Conservation (phyloP, 2,888 invertebrate species). For the Noctuana brunneofusca region DNA sequence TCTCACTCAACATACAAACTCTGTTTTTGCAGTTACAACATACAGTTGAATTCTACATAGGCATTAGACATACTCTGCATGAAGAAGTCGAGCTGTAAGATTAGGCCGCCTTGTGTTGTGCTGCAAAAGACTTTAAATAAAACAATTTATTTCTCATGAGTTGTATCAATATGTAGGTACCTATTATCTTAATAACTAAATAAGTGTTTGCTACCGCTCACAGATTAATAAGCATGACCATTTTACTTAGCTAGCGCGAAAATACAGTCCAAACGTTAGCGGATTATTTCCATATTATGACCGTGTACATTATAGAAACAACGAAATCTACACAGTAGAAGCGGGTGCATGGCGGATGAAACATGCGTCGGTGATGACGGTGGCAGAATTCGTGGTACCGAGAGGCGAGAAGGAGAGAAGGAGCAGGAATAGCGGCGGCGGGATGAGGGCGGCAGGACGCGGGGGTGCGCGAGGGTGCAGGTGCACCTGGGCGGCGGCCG, state of each 20-base stretch:
- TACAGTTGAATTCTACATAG: too few relatives aligned
- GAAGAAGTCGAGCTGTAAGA: background rate
- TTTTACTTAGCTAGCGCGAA: too few relatives aligned
- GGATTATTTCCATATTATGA: too few relatives aligned
- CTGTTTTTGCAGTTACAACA: background rate
- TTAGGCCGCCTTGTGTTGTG: background rate
- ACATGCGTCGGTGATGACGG: conserved; percentile 32
- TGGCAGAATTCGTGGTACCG: conserved; percentile 36
- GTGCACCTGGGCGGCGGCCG: conserved; percentile 77
- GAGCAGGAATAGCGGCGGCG: conserved; percentile 17
- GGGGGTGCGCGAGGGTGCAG: conserved; percentile 50
- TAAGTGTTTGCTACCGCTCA: too few relatives aligned
- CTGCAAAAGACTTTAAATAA: too few relatives aligned
- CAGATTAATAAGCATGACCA: too few relatives aligned
- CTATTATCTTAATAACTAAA: too few relatives aligned
- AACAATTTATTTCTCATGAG: too few relatives aligned
- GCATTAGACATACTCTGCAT: too few relatives aligned
- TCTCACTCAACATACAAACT: background rate
- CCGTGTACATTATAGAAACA: background rate
- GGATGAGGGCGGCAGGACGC: conserved; percentile 40
- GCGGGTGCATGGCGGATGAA: conserved; percentile 35
- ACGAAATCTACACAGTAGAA: conserved; percentile 33
- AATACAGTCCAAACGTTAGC: too few relatives aligned
- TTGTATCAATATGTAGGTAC: too few relatives aligned
- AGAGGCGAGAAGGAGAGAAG: background rate